phyloP scores from a whole-genome alignment of 2,797 vertebrate genomes.

The Semotilus atromaculatus region DNA sequence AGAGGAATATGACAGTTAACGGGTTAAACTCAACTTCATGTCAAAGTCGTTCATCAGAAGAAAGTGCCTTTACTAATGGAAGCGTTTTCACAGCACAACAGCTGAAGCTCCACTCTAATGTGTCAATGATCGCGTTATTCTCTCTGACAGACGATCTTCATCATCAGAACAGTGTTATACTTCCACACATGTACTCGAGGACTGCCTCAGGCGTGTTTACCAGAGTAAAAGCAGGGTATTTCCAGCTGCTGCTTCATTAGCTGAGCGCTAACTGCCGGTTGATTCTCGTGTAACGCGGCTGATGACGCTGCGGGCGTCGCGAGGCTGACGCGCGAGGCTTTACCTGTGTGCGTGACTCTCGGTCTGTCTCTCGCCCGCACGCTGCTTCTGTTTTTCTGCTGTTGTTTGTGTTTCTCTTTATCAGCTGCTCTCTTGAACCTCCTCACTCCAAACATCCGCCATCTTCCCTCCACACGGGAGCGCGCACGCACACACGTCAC shows the following conservation, averaged over 20 bases:
- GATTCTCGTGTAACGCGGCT: conserved; percentile 62
- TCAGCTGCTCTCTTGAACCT: conserved; percentile 76
- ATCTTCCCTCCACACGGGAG: conserved; percentile 74
- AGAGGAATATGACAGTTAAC: neutral
- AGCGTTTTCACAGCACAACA: neutral
- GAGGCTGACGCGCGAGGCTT: conserved; percentile 4
- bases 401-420: conserved; percentile 67
- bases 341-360: conserved; percentile 40
- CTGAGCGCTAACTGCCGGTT: conserved; percentile 46
- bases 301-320: conserved; percentile 44
- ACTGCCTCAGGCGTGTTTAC: neutral
- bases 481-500: conserved; percentile 60
- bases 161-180: accelerated
- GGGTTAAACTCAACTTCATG: neutral
- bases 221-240: neutral
- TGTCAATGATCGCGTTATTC: neutral
- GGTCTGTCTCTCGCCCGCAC: conserved; percentile 35
- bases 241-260: conserved; percentile 21
- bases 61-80: neutral
- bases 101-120: neutral
- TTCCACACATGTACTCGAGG: neutral
- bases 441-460: conserved; percentile 79
- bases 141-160: accelerated
- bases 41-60: neutral
- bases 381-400: conserved; percentile 44